Conservation (phyloP, 2,797 vertebrate species). For the Peromyscus eremicus region DNA sequence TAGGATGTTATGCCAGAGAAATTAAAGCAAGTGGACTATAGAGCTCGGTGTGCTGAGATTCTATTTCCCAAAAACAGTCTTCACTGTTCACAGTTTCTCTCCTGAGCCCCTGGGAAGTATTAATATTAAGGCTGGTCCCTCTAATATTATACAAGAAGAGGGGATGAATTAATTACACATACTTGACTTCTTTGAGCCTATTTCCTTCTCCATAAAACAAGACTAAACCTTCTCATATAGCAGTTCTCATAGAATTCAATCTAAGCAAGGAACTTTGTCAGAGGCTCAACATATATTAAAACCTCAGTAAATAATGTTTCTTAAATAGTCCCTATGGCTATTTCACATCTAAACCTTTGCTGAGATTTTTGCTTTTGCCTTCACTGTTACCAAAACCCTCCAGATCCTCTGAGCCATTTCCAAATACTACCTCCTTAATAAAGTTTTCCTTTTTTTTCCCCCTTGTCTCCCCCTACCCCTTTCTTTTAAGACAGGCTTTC, state of each 20-base stretch:
- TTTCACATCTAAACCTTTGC: background rate
- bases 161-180: constrained; percentile 21
- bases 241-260: constrained; percentile 9
- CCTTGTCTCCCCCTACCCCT: too few species aligned
- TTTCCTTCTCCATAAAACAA: constrained; percentile 33
- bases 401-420: constrained; percentile 17
- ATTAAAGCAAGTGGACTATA: too few species aligned
- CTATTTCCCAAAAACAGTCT: too few species aligned
- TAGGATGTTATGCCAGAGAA: too few species aligned
- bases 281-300: constrained; percentile 10
- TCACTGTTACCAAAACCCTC: constrained; percentile 18
- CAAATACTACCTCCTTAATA: constrained; percentile 11
- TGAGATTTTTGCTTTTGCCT: constrained; percentile 37
- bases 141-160: background rate
- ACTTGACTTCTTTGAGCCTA: constrained; percentile 21
- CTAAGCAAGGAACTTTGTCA: constrained; percentile 49
- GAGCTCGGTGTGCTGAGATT: too few species aligned
- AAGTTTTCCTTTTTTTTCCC: constrained; percentile 1
- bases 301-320: constrained; percentile 33
- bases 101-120: too few species aligned
- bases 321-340: background rate
- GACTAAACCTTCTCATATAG: constrained; percentile 14
- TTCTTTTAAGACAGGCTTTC: background rate
- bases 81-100: too few species aligned
- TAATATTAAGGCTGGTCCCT: too few species aligned